Evolutionary conservation across 2,113 vertebrate genomes (phyloP).

Genomic region (Cyprinodon variegatus): DNA sequence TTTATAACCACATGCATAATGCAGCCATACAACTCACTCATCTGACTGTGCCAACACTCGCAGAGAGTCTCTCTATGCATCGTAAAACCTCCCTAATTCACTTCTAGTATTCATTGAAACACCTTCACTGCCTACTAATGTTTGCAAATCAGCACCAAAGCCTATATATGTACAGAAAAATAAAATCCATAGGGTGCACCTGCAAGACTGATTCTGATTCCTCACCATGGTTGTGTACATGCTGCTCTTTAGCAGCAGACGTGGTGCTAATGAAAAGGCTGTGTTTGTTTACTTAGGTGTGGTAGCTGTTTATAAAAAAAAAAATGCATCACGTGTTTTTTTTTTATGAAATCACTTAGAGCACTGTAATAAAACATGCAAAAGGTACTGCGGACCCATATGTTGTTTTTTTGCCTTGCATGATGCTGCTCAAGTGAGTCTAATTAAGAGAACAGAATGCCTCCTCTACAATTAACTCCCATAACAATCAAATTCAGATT

Average conservation of each 20-base stretch:
- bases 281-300: slow-evolving; percentile 34
- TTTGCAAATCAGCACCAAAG: slow-evolving; percentile 43
- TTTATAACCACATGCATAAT: slow-evolving; percentile 12
- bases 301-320: slow-evolving; percentile 28
- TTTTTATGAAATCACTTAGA: slow-evolving; percentile 12
- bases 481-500: slow-evolving; percentile 15
- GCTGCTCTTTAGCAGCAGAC: slow-evolving; percentile 39
- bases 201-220: slow-evolving; percentile 12
- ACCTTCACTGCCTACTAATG: slow-evolving; percentile 21
- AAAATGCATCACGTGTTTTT: slow-evolving; percentile 10
- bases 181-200: slow-evolving; percentile 32
- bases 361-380: slow-evolving; percentile 11
- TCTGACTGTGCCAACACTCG: slow-evolving; percentile 11
- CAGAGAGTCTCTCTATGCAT: slow-evolving; percentile 15
- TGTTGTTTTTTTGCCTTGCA: slow-evolving; percentile 8
- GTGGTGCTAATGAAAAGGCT: slow-evolving; percentile 35
- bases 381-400: slow-evolving; percentile 18
- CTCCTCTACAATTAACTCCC: slow-evolving; percentile 22
- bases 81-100: slow-evolving; percentile 13
- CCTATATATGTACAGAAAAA: slow-evolving; percentile 4
- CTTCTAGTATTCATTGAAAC: slow-evolving; percentile 50
- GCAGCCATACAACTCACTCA: background rate
- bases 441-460: slow-evolving; percentile 49
- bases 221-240: background rate
- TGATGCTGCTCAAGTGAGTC: slow-evolving; percentile 31